Conservation (phyloP, 1,140 invertebrate genomes). For the Euura saliciscinereae region DNA sequence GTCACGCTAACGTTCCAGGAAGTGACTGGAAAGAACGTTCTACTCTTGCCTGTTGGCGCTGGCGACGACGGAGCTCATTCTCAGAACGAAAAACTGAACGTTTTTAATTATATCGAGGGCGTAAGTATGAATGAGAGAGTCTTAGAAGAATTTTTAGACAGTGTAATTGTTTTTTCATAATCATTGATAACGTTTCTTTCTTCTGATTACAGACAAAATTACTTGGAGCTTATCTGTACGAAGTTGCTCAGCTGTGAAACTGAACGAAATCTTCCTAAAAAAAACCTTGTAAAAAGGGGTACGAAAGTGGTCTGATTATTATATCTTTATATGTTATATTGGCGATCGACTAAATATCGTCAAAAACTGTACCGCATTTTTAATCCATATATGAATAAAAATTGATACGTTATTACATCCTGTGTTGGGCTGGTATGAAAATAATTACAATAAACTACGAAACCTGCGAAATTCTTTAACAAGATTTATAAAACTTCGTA, state of each 20-base stretch:
- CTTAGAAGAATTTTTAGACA: neutral
- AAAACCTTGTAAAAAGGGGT: neutral
- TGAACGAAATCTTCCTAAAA: conserved; percentile 1
- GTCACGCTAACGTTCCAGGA: conserved; percentile 91
- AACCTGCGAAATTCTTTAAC: conserved; percentile 12
- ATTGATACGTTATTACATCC: neutral
- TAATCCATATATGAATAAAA: neutral
- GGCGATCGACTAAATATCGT: no score
- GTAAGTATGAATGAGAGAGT: conserved; percentile 64
- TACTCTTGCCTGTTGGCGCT: conserved; percentile 89
- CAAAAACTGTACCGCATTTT: no score
- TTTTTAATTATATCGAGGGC: conserved; percentile 92
- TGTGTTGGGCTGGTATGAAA: neutral
- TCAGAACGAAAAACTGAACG: conserved; percentile 96
- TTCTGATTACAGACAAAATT: conserved; percentile 80
- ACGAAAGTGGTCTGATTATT: no score
- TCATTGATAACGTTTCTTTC: conserved; percentile 23
- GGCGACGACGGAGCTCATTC: conserved; percentile 97
- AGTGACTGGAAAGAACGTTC: conserved; percentile 89
- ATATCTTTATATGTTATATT: no score
- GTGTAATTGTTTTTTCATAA: neutral
- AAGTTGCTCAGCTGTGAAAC: conserved; percentile 68
- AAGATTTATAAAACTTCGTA: neutral
- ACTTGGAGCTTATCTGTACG: conserved; percentile 83
- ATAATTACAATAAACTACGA: neutral